Evolutionary conservation across 2,797 vertebrate species (phyloP).

Genomic region (Hyperoplus immaculatus): DNA sequence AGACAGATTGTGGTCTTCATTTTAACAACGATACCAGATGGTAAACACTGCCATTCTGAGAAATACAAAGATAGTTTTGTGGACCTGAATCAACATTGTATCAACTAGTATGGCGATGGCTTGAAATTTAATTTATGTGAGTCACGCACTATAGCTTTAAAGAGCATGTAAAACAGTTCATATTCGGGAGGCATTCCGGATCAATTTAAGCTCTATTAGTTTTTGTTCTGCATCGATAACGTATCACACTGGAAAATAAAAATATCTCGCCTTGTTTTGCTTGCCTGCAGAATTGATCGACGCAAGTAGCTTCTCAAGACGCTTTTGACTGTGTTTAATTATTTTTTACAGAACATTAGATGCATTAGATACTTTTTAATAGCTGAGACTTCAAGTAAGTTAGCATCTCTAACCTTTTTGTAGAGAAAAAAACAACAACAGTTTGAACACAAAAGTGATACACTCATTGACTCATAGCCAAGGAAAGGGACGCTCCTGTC

Average conservation of each 20-base stretch:
- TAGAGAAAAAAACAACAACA: conserved; percentile 24
- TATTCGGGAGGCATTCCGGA: conserved; percentile 4
- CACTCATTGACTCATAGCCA: conserved; percentile 53
- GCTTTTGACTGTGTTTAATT: conserved; percentile 16
- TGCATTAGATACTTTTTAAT: conserved; percentile 50
- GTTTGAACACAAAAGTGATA: conserved; percentile 42
- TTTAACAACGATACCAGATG: background rate
- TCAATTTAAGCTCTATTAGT: conserved; percentile 6
- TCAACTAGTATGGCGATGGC: too few relatives aligned
- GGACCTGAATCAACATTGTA: too few relatives aligned
- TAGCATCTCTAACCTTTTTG: conserved; percentile 34
- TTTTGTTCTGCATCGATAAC: conserved; percentile 25
- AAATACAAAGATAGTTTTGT: too few relatives aligned
- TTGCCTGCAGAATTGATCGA: conserved; percentile 42
- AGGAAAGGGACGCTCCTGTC: conserved; percentile 48
- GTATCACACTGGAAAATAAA: conserved; percentile 23
- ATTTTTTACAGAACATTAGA: conserved; percentile 43
- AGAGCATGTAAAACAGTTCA: conserved; percentile 21
- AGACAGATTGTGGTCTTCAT: background rate
- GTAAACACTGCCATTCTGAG: too few relatives aligned
- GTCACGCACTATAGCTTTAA: background rate
- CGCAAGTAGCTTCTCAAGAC: conserved; percentile 37
- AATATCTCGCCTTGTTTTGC: conserved; percentile 19
- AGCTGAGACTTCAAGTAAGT: conserved; percentile 37
- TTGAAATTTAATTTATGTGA: too few relatives aligned